phyloP scores from a whole-genome alignment of 2,888 invertebrate genomes.

The Tiliacea aurago region DNA sequence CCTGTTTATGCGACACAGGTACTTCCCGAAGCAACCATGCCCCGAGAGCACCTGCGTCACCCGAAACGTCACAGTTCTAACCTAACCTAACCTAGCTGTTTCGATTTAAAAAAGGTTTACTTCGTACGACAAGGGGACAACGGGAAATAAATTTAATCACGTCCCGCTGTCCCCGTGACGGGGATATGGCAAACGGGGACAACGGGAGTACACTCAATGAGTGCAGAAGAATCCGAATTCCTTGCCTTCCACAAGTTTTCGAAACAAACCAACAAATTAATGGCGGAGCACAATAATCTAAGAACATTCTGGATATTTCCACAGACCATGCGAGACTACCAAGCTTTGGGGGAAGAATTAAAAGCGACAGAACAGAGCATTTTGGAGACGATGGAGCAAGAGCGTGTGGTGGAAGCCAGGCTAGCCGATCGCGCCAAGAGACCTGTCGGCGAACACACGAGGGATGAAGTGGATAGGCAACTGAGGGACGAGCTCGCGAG shows the following conservation, averaged over 20 bases:
- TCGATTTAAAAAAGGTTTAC: no score
- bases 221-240: background rate
- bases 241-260: background rate
- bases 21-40: no score
- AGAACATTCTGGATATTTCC: slow-evolving; percentile 37
- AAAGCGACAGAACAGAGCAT: slow-evolving; percentile 92
- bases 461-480: slow-evolving; percentile 92
- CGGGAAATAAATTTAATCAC: no score
- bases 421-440: slow-evolving; percentile 93
- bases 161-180: no score
- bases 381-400: slow-evolving; percentile 92
- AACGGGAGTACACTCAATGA: no score
- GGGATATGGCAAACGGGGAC: no score
- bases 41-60: no score
- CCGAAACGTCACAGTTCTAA: no score
- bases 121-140: no score
- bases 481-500: slow-evolving; percentile 92
- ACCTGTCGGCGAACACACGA: slow-evolving; percentile 92
- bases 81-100: no score
- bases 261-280: background rate
- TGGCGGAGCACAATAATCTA: background rate
- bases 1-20: no score
- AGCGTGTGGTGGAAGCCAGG: slow-evolving; percentile 93
- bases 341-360: slow-evolving; percentile 92
- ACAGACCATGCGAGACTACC: slow-evolving; percentile 93